Base-by-base conservation (phyloP, 2,888 invertebrate species). In the Tribolium freemani region DNA sequence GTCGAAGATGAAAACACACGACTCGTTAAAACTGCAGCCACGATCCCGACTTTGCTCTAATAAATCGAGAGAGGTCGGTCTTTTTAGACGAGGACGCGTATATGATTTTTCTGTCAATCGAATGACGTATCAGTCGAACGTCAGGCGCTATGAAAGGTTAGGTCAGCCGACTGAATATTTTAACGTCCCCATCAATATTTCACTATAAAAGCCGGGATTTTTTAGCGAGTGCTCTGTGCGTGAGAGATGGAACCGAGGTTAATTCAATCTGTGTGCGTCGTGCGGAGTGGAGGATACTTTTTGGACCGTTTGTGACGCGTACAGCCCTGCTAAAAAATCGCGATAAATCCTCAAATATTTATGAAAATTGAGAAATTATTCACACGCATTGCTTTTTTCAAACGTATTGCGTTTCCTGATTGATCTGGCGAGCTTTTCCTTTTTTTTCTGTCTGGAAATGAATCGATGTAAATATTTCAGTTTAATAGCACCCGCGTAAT, bases 161-260 rank as follows among this genome's bases (percentile, higher is more conserved):
- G 84, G 83, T 83, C 83, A 83, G 78, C 78, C 79, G 73, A 75
- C 74, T 84, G 82, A 83, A 84, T 84, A 83, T 83, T 84, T 83
- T 79, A 84, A 76, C 80, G 73, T 58, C 67, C 70, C 79, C 83
- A 83, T 84, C 82, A 84, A 84, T 84, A 83, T 83, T 84, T 83
- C 75, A 84, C 76, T 71, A 78, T 79, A 76, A 78, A 81, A 81
- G 80, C 80, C 74, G 76, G 78, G 77, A 79, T 83, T 79, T 79
- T 81, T 78, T 81, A 77, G 76, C 74, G 76, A 77, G 77, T 74
- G 77, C 68, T 69, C 66, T 61, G 72, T 75, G 78, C 78, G 80
- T 78, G 77, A 78, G 77, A 77, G 76, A 78, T 78, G 79, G 78
- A 80, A 76, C 77, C 77, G 77, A 78, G 77, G 80, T 79, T 83